Evolutionary conservation across 2,797 vertebrate species (phyloP).

Genomic region (Sebastes wilsoni): DNA sequence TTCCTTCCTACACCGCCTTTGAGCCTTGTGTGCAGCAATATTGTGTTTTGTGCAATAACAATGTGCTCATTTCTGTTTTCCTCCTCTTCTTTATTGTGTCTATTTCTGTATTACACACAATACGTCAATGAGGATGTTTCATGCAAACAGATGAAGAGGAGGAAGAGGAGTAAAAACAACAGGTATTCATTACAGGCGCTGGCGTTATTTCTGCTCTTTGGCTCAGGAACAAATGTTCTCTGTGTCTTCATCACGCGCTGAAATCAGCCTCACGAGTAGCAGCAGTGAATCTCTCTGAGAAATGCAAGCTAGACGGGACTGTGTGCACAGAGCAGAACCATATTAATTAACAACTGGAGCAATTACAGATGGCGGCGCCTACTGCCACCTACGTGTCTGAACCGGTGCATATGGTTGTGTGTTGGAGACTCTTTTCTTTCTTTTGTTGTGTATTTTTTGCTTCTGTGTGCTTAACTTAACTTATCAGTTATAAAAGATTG

Average conservation of each 20-base stretch:
- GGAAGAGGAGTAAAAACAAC: background rate
- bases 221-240: constrained; percentile 1
- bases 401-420: background rate
- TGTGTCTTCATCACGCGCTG: background rate
- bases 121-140: background rate
- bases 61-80: background rate
- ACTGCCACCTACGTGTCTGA: background rate
- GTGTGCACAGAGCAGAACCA: background rate
- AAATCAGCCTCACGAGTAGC: background rate
- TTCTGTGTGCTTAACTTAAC: background rate
- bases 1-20: background rate
- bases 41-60: background rate
- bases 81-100: background rate
- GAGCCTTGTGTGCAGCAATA: background rate
- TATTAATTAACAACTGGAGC: constrained; percentile 15
- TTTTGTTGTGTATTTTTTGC: background rate
- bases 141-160: background rate
- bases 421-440: background rate
- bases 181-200: constrained; percentile 24
- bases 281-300: constrained; percentile 6
- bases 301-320: background rate
- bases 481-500: background rate
- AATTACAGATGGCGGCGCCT: background rate
- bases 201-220: constrained; percentile 4
- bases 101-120: background rate